phyloP scores from a whole-genome alignment of 2,888 invertebrate genomes.

The Archips crataeganus region DNA sequence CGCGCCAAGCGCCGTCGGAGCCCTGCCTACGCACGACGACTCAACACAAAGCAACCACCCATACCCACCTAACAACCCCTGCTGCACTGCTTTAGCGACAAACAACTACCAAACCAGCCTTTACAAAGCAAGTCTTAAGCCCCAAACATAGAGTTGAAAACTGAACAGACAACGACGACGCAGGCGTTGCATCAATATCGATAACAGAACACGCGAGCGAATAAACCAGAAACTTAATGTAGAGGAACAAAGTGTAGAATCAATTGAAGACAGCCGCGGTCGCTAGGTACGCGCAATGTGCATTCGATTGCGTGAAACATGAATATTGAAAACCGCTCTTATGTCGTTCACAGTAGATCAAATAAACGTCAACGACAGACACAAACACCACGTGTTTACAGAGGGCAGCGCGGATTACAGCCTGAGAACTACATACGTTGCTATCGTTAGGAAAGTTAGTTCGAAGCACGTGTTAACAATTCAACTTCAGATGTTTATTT shows the following conservation, averaged over 20 bases:
- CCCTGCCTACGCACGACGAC: slow-evolving; percentile 78
- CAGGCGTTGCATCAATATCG: slow-evolving; percentile 64
- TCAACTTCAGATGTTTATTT: slow-evolving; percentile 44
- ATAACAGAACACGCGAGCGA: slow-evolving; percentile 54
- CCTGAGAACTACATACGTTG: slow-evolving; percentile 58
- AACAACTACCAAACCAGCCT: slow-evolving; percentile 41
- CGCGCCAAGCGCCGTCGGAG: slow-evolving; percentile 70
- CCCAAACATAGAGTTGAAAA: slow-evolving; percentile 44
- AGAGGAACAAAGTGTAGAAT: slow-evolving; percentile 68
- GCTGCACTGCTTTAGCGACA: slow-evolving; percentile 60
- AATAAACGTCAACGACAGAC: slow-evolving; percentile 64
- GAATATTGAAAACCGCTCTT: slow-evolving; percentile 82
- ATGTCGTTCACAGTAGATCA: slow-evolving; percentile 70
- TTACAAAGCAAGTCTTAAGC: slow-evolving; percentile 52
- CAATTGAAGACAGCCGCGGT: slow-evolving; percentile 51
- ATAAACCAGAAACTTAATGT: slow-evolving; percentile 62
- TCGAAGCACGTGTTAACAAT: slow-evolving; percentile 71
- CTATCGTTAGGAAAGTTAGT: slow-evolving; percentile 49
- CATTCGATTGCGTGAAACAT: slow-evolving; percentile 70
- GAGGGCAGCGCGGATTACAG: slow-evolving; percentile 71
- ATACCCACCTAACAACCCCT: slow-evolving; percentile 59
- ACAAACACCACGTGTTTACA: slow-evolving; percentile 78
- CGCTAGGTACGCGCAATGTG: slow-evolving; percentile 70
- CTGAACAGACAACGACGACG: slow-evolving; percentile 47
- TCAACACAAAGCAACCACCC: slow-evolving; percentile 78